phyloP scores from a whole-genome alignment of 2,888 invertebrate species.

The Arctia plantaginis region DNA sequence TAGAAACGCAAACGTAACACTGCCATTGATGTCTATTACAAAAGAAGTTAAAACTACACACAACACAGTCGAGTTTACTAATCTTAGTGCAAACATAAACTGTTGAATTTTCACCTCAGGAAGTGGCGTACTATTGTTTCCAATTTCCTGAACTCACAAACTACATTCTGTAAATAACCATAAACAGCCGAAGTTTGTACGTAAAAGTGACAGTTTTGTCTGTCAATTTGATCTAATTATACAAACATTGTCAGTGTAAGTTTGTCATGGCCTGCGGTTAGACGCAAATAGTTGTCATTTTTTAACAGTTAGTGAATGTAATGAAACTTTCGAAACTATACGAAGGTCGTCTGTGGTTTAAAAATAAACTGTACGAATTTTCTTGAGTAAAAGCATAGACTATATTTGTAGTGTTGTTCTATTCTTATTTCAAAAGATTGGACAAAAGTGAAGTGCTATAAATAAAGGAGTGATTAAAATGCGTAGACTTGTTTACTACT shows the following conservation, averaged over 20 bases:
- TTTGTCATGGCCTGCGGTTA: slow-evolving; percentile 29
- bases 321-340: not conserved
- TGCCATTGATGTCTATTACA: slow-evolving; percentile 6
- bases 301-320: not conserved
- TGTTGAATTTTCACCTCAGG: slow-evolving; percentile 45
- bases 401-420: not conserved
- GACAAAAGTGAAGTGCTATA: slow-evolving; percentile 30
- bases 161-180: slow-evolving; percentile 33
- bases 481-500: slow-evolving; percentile 67
- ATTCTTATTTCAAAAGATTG: not conserved
- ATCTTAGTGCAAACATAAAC: slow-evolving; percentile 23
- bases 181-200: slow-evolving; percentile 32
- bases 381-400: not conserved
- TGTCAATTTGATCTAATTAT: slow-evolving; percentile 32
- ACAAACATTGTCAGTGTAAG: slow-evolving; percentile 39
- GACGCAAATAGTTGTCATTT: slow-evolving; percentile 29
- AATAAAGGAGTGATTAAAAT: slow-evolving; percentile 55
- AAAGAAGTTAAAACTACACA: not conserved
- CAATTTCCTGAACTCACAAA: slow-evolving; percentile 35
- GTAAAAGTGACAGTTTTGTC: slow-evolving; percentile 34
- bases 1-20: not conserved
- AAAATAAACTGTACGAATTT: not conserved
- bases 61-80: slow-evolving; percentile 37
- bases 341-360: not conserved
- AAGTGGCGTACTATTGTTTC: slow-evolving; percentile 44